Evolutionary conservation across 2,113 vertebrate species (phyloP).

Genomic region (Lampris megalopsis): DNA sequence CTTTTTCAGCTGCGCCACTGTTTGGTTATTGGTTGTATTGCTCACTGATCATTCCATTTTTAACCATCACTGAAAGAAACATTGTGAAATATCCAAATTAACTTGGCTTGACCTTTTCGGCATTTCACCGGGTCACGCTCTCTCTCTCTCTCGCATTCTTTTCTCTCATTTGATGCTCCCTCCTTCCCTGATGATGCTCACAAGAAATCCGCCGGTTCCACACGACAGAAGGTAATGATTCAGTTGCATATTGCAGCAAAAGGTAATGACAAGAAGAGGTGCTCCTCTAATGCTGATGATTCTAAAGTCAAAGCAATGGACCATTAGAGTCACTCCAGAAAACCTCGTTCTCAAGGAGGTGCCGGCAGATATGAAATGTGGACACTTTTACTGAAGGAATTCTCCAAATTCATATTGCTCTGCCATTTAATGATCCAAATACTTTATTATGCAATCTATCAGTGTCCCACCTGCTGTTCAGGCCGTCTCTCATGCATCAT

Average conservation of each 20-base stretch:
- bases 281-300: slow-evolving; percentile 63
- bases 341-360: slow-evolving; percentile 55
- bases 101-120: slow-evolving; percentile 33
- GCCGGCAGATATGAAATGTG: slow-evolving; percentile 56
- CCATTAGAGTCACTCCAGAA: slow-evolving; percentile 64
- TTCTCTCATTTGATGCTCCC: slow-evolving; percentile 22
- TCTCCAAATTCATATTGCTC: slow-evolving; percentile 65
- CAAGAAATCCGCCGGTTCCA: slow-evolving; percentile 52
- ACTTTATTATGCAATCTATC: slow-evolving; percentile 57
- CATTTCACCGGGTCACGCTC: slow-evolving; percentile 20
- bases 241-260: slow-evolving; percentile 40
- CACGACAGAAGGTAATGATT: slow-evolving; percentile 45
- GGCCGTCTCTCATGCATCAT: slow-evolving; percentile 42
- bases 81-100: slow-evolving; percentile 33
- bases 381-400: slow-evolving; percentile 55
- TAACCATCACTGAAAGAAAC: neutral
- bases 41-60: too few species aligned
- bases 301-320: slow-evolving; percentile 67
- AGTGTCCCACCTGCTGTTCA: slow-evolving; percentile 42
- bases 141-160: slow-evolving; percentile 12
- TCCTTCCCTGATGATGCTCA: slow-evolving; percentile 47
- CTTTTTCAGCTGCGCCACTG: too few species aligned
- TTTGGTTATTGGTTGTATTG: too few species aligned
- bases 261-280: slow-evolving; percentile 66
- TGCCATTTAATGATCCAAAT: slow-evolving; percentile 68